A percentile compares a stretch with the other conserved stretches of the same genome.
Evolutionary conservation across 2,113 vertebrate genomes (phyloP).

Genomic region (Apus apus): DNA sequence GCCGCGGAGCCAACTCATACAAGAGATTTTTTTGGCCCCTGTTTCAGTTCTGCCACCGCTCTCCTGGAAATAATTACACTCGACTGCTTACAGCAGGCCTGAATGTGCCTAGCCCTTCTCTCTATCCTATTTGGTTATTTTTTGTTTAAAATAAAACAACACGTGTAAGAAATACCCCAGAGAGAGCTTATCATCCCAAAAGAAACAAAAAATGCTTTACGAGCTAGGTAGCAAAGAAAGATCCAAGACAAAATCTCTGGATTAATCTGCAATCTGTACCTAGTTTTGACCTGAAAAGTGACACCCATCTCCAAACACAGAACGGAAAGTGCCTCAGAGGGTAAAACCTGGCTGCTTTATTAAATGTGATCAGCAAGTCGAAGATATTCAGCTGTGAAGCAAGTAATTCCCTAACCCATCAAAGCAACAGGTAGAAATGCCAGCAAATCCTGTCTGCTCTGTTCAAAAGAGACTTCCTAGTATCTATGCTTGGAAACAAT

Average conservation of each 20-base stretch:
- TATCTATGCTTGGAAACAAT: conserved; percentile 43
- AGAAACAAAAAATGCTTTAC: neutral
- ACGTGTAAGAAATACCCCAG: neutral
- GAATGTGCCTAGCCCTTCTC: neutral
- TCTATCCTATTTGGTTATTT: neutral
- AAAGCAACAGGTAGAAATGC: conserved; percentile 36
- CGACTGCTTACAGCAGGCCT: neutral
- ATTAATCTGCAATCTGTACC: neutral
- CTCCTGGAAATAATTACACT: neutral
- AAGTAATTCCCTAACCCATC: neutral
- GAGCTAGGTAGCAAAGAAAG: neutral
- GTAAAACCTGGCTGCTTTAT: neutral
- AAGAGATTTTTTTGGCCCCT: neutral
- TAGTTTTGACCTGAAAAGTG: neutral
- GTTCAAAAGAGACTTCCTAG: conserved; percentile 6
- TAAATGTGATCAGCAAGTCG: neutral
- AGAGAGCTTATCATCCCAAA: neutral
- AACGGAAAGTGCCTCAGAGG: neutral
- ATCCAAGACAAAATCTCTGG: neutral
- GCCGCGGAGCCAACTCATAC: neutral
- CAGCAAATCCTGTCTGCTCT: neutral
- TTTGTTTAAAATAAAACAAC: neutral
- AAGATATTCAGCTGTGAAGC: neutral
- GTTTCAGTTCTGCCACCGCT: neutral
- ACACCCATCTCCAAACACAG: neutral